Evolutionary conservation across 2,888 invertebrate genomes (phyloP), one percentile per base, ranked within the genome.

Genomic region (Sinohyriopsis cumingii): DNA sequence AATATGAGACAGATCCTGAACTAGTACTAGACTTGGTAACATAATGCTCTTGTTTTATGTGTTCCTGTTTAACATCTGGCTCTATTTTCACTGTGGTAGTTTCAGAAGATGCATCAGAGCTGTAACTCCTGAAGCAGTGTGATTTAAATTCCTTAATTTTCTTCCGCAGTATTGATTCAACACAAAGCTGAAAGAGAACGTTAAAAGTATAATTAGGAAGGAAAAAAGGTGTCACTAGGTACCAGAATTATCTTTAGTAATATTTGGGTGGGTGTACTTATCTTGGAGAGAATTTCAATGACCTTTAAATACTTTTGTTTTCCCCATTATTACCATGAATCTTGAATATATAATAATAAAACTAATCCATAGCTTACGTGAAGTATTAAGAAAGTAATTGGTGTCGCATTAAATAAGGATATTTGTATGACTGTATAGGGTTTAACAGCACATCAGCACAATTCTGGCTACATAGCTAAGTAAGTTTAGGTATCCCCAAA

Each of bases 81-180:
- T 24, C 33, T 56, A 12, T 28, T 55, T 57, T 24, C 20, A 18
- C 59, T 59, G 33, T 15, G 7, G 33, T 12, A 55, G 3, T 22
- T 53, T 20, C 22, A 5, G 45, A 28, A 53, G n/a, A 28, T 24
- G 15, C 22, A 15, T 63, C 22, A 24, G 5, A 45, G 53, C 53
- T 12, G 53, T 57, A 57, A 45, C 55, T 24, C 24, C 33, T 20
- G 56, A 56, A 65, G 59, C 55, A 7, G 24, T 54, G 24, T 56
- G 55, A 45, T 56, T 25, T 68, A 71, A 84, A 81, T 54, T 79
- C 72, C 61, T 77, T 72, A 12, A 83, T 79, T 65, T 82, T 69
- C 60, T 73, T 75, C 68, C 75, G 77, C 45, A 87, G 65, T 9
- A 85, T 69, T 67, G 72, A 78, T 70, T 87, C 85, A 54, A 83